Percentiles rank a stretch among this genome's conserved stretches.
Conservation (phyloP, 2,113 vertebrate genomes). For the Desmodus rotundus region DNA sequence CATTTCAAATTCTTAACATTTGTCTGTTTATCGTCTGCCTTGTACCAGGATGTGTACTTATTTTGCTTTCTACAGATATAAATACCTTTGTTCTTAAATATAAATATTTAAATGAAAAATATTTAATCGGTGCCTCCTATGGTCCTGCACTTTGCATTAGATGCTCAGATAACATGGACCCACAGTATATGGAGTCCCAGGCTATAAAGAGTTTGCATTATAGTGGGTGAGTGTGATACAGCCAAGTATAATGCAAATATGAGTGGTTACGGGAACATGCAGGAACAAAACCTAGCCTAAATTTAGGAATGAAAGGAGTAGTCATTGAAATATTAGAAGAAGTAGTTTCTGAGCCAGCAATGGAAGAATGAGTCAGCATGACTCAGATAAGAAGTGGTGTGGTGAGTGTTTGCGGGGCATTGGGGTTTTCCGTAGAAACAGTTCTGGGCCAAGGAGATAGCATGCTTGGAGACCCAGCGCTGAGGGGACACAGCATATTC, state of each 20-base stretch:
- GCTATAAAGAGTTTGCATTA: neutral
- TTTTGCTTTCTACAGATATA: neutral
- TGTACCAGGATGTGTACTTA: neutral
- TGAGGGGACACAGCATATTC: neutral
- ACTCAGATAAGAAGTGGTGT: neutral
- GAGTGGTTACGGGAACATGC: too few relatives aligned
- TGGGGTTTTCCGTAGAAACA: neutral
- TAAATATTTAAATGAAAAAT: too few relatives aligned
- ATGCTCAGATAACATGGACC: neutral
- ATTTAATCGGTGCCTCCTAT: neutral
- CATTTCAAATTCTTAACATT: neutral
- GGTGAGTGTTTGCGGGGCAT: neutral
- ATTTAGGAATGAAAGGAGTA: neutral
- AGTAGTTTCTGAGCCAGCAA: neutral
- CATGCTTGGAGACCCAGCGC: neutral
- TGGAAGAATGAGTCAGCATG: neutral
- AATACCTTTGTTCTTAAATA: neutral
- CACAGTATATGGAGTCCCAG: rapidly evolving
- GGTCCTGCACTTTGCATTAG: neutral
- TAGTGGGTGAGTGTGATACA: neutral
- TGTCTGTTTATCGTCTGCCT: neutral
- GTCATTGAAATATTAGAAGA: neutral
- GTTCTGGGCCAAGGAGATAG: neutral
- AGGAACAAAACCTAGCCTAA: neutral
- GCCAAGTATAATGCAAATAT: neutral